These are phyloP conservation scores for Felis catus DNA, from an alignment of 2,113 vertebrate species.

Conservation along the genomic window DNA sequence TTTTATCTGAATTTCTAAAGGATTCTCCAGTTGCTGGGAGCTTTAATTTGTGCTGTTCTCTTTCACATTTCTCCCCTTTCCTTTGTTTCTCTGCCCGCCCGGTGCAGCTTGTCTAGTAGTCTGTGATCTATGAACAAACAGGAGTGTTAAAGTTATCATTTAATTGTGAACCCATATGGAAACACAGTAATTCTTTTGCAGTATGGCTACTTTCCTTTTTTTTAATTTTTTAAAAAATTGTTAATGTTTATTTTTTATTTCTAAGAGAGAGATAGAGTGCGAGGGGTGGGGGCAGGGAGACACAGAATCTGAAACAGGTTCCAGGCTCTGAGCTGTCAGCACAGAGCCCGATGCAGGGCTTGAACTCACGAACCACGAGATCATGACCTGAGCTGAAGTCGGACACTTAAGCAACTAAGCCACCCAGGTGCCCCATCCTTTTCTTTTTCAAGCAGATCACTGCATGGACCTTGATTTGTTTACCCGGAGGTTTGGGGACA, in stretches of 20 bases:
- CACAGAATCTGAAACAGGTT: too few relatives aligned
- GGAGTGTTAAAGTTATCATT: conserved; percentile 30
- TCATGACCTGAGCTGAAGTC: too few relatives aligned
- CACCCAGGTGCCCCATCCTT: too few relatives aligned
- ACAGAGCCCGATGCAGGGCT: too few relatives aligned
- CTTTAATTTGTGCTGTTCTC: not conserved
- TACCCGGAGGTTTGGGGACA: not conserved
- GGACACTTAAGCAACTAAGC: too few relatives aligned
- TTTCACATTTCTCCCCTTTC: not conserved
- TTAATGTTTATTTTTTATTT: too few relatives aligned
- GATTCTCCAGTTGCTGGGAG: conserved; percentile 23
- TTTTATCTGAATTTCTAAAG: conserved; percentile 45
- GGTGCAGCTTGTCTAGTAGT: not conserved
- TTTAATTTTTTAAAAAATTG: too few relatives aligned
- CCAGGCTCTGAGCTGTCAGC: too few relatives aligned
- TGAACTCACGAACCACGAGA: too few relatives aligned
- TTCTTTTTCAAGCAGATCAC: not conserved
- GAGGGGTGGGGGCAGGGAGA: too few relatives aligned
- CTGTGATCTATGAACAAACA: conserved; percentile 18
- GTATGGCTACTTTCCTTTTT: conserved; percentile 36
- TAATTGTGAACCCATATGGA: not conserved
- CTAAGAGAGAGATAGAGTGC: too few relatives aligned
- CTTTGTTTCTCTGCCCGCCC: not conserved
- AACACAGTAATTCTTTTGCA: conserved; percentile 42
- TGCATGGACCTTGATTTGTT: conserved; percentile 17